A percentile compares a stretch with the other conserved stretches of the same genome.
Conservation (phyloP, 2,797 vertebrate species). For the Tadarida brasiliensis region DNA sequence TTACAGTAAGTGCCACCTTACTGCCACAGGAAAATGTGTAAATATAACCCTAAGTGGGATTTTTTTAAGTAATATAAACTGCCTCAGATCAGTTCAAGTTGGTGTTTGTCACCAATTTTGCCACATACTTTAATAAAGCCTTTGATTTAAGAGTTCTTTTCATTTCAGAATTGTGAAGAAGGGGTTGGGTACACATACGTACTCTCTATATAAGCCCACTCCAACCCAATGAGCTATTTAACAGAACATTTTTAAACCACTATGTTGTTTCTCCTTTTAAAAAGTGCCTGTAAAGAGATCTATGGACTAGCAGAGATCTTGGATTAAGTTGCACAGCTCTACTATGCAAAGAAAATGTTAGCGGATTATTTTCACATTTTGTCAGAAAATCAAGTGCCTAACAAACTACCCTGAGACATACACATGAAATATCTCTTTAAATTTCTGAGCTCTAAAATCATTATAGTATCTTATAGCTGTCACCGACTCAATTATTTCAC, state of each 20-base stretch:
- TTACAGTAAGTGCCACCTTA: not conserved
- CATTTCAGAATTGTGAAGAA: not conserved
- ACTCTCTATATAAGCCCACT: not conserved
- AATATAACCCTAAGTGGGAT: not conserved
- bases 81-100: not conserved
- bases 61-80: not conserved
- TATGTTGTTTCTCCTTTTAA: not conserved
- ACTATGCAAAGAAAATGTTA: not conserved
- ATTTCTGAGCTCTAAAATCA: not conserved
- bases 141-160: not conserved
- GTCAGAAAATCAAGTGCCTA: not conserved
- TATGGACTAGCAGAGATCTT: not conserved
- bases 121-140: not conserved
- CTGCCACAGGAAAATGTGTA: not conserved
- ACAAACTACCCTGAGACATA: not conserved
- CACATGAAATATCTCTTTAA: not conserved
- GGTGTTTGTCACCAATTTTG: conserved; percentile 8
- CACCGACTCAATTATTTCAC: not conserved
- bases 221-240: not conserved
- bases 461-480: not conserved
- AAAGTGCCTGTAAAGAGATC: not conserved
- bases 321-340: not conserved
- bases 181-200: not conserved
- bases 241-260: not conserved
- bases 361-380: not conserved